A percentile compares a stretch with the other conserved stretches of the same genome.
phyloP scores from a whole-genome alignment of 30 jellyfish, hydroid and myxozoan genomes.

The Chrysaora quinquecirrha region DNA sequence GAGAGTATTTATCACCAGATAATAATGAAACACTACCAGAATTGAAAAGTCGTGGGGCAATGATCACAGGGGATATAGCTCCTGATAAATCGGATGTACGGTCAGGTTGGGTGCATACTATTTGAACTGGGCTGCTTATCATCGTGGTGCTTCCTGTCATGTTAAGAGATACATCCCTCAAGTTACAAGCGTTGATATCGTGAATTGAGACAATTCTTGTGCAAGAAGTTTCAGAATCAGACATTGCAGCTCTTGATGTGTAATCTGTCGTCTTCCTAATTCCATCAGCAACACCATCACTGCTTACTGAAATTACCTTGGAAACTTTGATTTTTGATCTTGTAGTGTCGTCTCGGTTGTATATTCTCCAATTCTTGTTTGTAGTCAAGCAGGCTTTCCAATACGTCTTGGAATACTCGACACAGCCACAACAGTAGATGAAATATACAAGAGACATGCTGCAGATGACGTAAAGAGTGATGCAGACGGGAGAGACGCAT shows the following conservation, averaged over 20 bases:
- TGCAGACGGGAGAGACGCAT: constrained; percentile 87
- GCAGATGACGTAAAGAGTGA: constrained; percentile 83
- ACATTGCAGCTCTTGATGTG: not conserved
- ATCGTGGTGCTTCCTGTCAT: constrained; percentile 55
- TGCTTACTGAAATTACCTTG: constrained; percentile 34
- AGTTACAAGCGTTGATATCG: not conserved
- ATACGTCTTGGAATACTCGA: constrained; percentile 72
- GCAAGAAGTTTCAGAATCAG: not conserved
- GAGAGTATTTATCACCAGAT: constrained; percentile 23
- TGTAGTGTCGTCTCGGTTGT: constrained; percentile 62
- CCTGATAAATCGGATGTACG: constrained; percentile 20
- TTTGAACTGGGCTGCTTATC: constrained; percentile 1
- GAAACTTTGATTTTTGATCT: constrained; percentile 27
- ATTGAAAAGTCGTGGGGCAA: constrained; percentile 17
- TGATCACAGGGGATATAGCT: constrained; percentile 8
- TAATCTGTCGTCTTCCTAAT: not conserved
- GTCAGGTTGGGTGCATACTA: constrained; percentile 11
- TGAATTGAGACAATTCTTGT: not conserved
- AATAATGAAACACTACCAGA: constrained; percentile 52
- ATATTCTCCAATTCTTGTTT: constrained; percentile 78
- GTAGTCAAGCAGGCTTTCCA: constrained; percentile 85
- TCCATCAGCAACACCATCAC: constrained; percentile 1
- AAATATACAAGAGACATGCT: constrained; percentile 82
- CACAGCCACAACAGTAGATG: constrained; percentile 94
- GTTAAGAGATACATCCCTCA: not conserved